Evolutionary conservation across 2,888 invertebrate species (phyloP), one percentile per base, ranked within the genome.

Genomic region (Apotomis betuletana): DNA sequence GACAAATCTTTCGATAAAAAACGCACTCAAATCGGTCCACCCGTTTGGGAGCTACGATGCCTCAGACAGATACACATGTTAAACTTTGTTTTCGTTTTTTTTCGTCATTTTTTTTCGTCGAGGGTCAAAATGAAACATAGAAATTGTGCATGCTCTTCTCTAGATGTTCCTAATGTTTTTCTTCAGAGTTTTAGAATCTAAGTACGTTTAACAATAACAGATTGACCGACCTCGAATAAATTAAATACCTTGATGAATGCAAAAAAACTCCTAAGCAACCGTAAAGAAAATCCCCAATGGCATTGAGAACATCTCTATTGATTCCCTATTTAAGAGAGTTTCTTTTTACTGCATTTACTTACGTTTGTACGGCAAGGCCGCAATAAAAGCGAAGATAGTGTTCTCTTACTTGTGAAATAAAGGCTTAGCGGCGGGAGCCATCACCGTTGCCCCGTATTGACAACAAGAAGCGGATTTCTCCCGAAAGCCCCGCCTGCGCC

Each of bases 391-490:
- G 81, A 79, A 87, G 88, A 92, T 92, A 92, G 91, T 92, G 90
- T 90, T 87, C 86, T 83, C 77, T 81, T 85, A 83, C 86, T 89
- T 88, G 82, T 88, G 89, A 91, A 91, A 90, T 90, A 92, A 92
- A 92, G 92, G 92, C 91, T 92, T 91, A 92, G 88, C 88, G 83
- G 87, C 83, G 90, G 87, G 88, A 90, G 88, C 88, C 92, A 90
- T 92, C 92, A 91, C 87, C 85, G 91, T 87, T 86, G 89, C 90
- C 87, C 86, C 87, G 92, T 93, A 92, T 92, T 92, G 92, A 93
- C 92, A 93, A 93, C 91, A 91, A 91, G 91, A 90, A 92, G 90
- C 91, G 91, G 92, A 92, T 93, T 92, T 91, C 83, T 83, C 27
- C 83, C 87, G 87, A 91, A 91, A 92, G 91, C 91, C 89, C 89